Conservation (phyloP, 2,113 vertebrate genomes). For the Tragelaphus imberbis region DNA sequence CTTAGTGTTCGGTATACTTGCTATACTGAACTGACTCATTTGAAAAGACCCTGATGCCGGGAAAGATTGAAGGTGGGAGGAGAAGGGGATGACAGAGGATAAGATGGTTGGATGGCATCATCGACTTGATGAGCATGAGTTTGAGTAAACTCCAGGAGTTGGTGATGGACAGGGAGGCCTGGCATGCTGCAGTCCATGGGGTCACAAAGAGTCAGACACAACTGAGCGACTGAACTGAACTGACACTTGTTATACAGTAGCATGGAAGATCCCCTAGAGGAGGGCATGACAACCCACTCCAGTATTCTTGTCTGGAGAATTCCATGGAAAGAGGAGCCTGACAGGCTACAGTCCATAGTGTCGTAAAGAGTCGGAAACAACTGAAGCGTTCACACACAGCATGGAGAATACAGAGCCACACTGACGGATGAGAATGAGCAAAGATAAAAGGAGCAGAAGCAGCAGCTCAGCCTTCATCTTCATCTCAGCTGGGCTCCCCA, state of each 20-base stretch:
- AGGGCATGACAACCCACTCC: not conserved
- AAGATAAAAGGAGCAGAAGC: constrained; percentile 60
- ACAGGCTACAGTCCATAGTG: not conserved
- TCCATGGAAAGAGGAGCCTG: not conserved
- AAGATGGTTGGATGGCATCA: not conserved
- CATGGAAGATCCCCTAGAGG: not conserved
- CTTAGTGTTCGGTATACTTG: not conserved
- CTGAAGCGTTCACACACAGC: not conserved
- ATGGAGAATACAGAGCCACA: constrained; percentile 39
- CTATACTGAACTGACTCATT: not conserved
- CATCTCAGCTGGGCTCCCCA: constrained; percentile 71
- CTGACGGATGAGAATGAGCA: constrained; percentile 55
- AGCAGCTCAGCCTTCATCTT: constrained; percentile 47
- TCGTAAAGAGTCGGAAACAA: not conserved
- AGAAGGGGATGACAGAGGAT: not conserved
- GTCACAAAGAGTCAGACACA: not conserved
- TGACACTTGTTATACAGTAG: not conserved
- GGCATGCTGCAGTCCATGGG: not conserved
- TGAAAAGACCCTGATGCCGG: not conserved
- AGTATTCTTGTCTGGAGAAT: not conserved
- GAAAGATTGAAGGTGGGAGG: not conserved
- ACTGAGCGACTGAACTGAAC: not conserved
- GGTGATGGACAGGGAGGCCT: not conserved
- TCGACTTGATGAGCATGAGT: not conserved
- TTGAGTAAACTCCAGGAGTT: not conserved